Evolutionary conservation across 1,140 invertebrate species (phyloP), one percentile per base, ranked within the genome.

Genomic region (Penaeus japonicus): DNA sequence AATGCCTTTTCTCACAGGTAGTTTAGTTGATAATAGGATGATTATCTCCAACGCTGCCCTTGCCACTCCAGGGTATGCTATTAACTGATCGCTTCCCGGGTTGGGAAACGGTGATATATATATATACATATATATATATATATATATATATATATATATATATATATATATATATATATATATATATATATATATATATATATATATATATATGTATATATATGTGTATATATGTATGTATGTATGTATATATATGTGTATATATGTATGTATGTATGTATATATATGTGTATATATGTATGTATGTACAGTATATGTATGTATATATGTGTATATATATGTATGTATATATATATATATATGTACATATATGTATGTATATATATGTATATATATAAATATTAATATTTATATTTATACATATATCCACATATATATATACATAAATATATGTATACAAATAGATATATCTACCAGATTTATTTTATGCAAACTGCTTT

Each of bases 351-450:
- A 32, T 32, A 32, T 32, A 32, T 78, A 78, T 78, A 78, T 78
- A 78, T 78, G 39, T 78, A 35, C 39, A 78, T 78, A 78, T 78
- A 78, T 78, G 39, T 78, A 78, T 78, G 39, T 78, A 78, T 78
- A 78, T 78, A 78, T 78, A 79, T 79, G 53, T 79, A 79, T 54
- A 53, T 79, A 79, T 79, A 79, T 79, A 79, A 47, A 39, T 4
- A 5, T 79, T 47, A 22, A 79, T 47, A 79, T 79, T 47, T 79
- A 35, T 39, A 47, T 79, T 47, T 39, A 79, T 47, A 39, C 24
- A 79, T 79, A 79, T 47, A 79, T 79, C 20, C 53, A 17, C 53
- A 47, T 47, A 79, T 79, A 79, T 78, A 78, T 78, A 17, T 75
- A 75, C 27, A 75, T 75, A 75, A 24, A 75, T 75, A 75, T 75